Percentiles rank a stretch among this genome's conserved stretches.
phyloP scores from a whole-genome alignment of 2,797 vertebrate species.

The Lacerta bilineata region DNA sequence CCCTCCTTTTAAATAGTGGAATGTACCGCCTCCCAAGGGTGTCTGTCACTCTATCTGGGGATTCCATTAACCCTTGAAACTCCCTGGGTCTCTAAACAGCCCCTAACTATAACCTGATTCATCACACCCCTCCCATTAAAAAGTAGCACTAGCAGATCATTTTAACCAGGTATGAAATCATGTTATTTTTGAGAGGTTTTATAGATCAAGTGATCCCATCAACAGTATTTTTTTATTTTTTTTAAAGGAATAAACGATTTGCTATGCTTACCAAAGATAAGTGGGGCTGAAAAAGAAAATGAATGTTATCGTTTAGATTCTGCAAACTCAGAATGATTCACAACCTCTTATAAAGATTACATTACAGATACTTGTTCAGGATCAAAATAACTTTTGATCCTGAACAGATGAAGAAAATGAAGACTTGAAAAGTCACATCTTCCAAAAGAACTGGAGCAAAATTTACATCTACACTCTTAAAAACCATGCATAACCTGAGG shows the following conservation, averaged over 20 bases:
- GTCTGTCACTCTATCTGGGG: no score
- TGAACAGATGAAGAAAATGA: slow-evolving; percentile 22
- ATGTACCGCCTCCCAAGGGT: no score
- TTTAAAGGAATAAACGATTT: not conserved
- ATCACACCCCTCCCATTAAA: no score
- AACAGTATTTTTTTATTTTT: not conserved
- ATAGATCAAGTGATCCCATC: slow-evolving; percentile 21
- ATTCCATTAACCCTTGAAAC: no score
- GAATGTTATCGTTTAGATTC: not conserved
- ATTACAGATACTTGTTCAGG: not conserved
- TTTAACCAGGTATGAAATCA: slow-evolving; percentile 5
- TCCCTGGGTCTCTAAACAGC: no score
- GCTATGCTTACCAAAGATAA: slow-evolving; percentile 44
- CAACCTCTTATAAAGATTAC: slow-evolving; percentile 29
- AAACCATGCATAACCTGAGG: slow-evolving; percentile 8
- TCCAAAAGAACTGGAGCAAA: slow-evolving; percentile 25
- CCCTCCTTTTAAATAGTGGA: no score
- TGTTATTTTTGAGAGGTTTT: slow-evolving; percentile 8
- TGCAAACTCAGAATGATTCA: slow-evolving; percentile 25
- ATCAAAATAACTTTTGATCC: slow-evolving; percentile 44
- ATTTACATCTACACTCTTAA: slow-evolving; percentile 33
- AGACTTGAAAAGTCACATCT: slow-evolving; percentile 24
- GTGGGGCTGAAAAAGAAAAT: slow-evolving; percentile 22
- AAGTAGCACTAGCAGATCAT: not conserved
- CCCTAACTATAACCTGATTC: no score